phyloP scores from a whole-genome alignment of 2,797 vertebrate species.

The Salmo trutta region DNA sequence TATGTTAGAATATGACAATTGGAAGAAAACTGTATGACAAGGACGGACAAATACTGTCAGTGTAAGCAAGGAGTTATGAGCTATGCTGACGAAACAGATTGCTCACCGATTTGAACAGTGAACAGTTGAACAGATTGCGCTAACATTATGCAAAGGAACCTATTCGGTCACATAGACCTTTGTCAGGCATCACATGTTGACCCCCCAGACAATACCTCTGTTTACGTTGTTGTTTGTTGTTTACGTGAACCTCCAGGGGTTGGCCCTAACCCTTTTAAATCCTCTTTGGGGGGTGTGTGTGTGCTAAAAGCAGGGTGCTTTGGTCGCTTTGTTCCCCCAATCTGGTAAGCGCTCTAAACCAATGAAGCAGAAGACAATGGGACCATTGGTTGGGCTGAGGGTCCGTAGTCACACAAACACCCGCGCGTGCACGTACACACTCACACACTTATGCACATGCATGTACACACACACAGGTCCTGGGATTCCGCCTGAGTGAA shows the following conservation, averaged over 20 bases:
- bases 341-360: constrained; percentile 79
- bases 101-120: not conserved
- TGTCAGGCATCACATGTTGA: no score
- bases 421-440: no score
- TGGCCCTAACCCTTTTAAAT: constrained; percentile 41
- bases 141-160: no score
- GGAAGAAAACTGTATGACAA: constrained; percentile 6
- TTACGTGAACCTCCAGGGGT: constrained; percentile 39
- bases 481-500: constrained; percentile 51
- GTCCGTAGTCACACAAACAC: not conserved
- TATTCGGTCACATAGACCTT: no score
- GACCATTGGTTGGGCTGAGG: constrained; percentile 25
- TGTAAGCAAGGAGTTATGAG: not conserved
- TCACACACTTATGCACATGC: no score
- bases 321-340: constrained; percentile 71
- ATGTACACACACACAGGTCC: constrained; percentile 7
- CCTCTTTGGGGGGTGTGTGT: constrained; percentile 25
- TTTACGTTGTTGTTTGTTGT: constrained; percentile 32
- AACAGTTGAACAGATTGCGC: no score
- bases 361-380: constrained; percentile 72
- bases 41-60: not conserved
- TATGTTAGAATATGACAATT: constrained; percentile 27
- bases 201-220: not conserved
- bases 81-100: not conserved
- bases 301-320: constrained; percentile 61